Evolutionary conservation across 2,797 vertebrate genomes (phyloP).

Genomic region (Furcifer pardalis): DNA sequence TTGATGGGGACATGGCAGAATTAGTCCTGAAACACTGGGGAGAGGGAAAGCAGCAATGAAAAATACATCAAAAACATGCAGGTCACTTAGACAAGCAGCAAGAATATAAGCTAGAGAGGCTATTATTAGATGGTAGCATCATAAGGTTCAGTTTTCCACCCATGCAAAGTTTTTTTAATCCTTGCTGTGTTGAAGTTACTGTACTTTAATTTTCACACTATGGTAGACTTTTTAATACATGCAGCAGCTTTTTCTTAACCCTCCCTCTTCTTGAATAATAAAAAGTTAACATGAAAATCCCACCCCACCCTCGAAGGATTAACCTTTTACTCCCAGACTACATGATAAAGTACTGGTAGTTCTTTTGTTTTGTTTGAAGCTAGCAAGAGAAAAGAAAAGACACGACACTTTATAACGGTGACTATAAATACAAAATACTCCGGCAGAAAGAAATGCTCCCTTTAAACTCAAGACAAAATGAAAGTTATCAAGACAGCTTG

Average conservation of each 20-base stretch:
- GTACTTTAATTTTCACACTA: slow-evolving; percentile 14
- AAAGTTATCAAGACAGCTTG: background rate
- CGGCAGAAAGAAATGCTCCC: background rate
- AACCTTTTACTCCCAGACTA: background rate
- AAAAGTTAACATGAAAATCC: background rate
- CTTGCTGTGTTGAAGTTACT: slow-evolving; percentile 7
- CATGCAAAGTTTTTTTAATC: slow-evolving; percentile 31
- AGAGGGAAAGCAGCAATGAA: background rate
- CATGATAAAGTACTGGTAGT: slow-evolving; percentile 3
- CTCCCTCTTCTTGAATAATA: background rate
- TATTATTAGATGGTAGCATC: background rate
- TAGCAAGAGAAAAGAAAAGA: background rate
- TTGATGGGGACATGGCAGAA: background rate
- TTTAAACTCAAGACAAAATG: background rate
- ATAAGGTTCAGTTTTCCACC: slow-evolving; percentile 2
- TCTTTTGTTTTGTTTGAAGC: background rate
- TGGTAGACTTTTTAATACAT: background rate
- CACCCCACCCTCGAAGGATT: background rate
- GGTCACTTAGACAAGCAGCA: background rate
- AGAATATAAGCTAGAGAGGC: background rate
- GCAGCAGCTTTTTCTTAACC: background rate
- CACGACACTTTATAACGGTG: background rate
- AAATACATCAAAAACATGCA: slow-evolving; percentile 5
- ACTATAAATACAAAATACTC: background rate
- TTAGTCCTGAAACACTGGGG: background rate